Percentiles rank a stretch among this genome's conserved stretches.
phyloP scores from a whole-genome alignment of 2,888 invertebrate genomes.

The Yponomeuta malinellus region DNA sequence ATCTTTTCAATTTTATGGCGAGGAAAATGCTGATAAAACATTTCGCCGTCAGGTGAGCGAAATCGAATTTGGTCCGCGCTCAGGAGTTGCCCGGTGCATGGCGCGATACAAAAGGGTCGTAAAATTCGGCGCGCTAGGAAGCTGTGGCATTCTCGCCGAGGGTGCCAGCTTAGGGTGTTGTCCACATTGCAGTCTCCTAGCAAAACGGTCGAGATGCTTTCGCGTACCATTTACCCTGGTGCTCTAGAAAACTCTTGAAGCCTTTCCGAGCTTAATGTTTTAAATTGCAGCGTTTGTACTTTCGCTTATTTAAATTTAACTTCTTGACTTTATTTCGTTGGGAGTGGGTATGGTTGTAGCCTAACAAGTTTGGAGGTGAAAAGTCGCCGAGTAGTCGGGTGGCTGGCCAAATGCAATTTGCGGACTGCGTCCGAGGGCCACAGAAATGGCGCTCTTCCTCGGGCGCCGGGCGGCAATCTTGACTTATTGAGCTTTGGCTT shows the following conservation, averaged over 20 bases:
- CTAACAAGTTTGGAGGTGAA: background rate
- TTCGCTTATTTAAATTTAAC: background rate
- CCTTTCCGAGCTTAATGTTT: background rate
- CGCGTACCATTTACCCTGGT: background rate
- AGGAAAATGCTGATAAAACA: constrained; percentile 1
- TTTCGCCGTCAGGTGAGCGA: constrained; percentile 44
- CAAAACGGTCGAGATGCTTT: background rate
- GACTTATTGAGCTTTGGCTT: constrained; percentile 37
- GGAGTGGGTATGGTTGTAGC: background rate
- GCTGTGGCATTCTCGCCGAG: constrained; percentile 4
- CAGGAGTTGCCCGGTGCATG: constrained; percentile 9
- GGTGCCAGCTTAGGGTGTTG: background rate
- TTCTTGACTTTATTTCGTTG: background rate
- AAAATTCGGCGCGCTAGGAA: constrained; percentile 5
- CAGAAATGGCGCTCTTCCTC: constrained; percentile 37
- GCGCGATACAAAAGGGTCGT: constrained; percentile 12
- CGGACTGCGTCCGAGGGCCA: constrained; percentile 30
- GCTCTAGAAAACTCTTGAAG: background rate
- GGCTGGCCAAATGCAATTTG: constrained; percentile 57
- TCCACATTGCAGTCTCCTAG: background rate
- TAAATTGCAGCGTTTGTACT: background rate
- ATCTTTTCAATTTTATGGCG: background rate
- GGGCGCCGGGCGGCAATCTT: constrained; percentile 34
- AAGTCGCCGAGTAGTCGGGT: constrained; percentile 25
- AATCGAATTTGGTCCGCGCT: constrained; percentile 44